phyloP scores from a whole-genome alignment of 2,888 invertebrate species.

The Crossocerus cetratus region DNA sequence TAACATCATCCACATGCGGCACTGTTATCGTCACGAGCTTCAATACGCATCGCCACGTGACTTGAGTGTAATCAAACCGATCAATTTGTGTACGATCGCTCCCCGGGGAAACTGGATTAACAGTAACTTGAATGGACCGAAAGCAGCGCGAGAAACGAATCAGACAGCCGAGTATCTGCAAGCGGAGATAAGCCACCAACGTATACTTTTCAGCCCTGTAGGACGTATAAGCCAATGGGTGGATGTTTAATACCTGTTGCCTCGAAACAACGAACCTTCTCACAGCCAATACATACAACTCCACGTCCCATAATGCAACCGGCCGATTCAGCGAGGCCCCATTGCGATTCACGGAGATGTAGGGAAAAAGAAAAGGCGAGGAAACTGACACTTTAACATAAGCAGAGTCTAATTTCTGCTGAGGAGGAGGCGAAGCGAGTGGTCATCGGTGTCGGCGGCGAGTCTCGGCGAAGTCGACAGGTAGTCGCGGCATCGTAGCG shows the following conservation, averaged over 20 bases:
- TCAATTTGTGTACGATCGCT: neutral
- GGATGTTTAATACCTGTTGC: neutral
- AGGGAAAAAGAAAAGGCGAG: too few species aligned
- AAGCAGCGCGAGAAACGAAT: too few species aligned
- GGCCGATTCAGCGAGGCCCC: too few species aligned
- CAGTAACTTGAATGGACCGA: neutral
- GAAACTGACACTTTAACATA: neutral
- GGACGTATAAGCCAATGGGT: neutral
- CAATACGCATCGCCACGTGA: constrained; percentile 17
- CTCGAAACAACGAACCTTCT: neutral
- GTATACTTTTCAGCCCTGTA: neutral
- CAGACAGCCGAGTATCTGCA: too few species aligned
- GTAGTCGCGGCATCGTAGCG: constrained; percentile 29
- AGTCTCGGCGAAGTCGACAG: constrained; percentile 36
- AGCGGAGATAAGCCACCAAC: neutral
- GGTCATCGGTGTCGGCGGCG: constrained; percentile 5
- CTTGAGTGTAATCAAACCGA: constrained; percentile 4
- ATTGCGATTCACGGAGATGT: too few species aligned
- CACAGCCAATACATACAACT: neutral
- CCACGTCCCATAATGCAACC: neutral
- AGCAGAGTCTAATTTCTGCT: neutral
- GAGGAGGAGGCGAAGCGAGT: neutral
- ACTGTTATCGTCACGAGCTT: neutral
- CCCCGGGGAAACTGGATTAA: neutral
- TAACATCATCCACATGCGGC: neutral